Base-by-base conservation (phyloP, 1,140 invertebrate species). In the Mamestra configurata region DNA sequence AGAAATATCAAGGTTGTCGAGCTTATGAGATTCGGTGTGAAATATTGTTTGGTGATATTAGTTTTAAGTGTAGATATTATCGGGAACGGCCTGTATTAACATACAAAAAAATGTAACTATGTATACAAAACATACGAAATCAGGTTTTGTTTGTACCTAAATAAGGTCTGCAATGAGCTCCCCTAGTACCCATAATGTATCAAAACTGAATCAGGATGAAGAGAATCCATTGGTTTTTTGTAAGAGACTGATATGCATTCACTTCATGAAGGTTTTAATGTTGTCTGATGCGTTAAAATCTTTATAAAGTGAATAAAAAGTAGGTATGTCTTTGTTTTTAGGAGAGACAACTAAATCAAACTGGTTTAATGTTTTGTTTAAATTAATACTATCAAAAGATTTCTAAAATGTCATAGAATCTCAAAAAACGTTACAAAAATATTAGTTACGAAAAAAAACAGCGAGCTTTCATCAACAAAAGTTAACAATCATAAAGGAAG, bases 21-120 rank as follows among this genome's bases (percentile, higher is more conserved):
- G 90, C 90, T 94, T 94, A 94, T 94, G 92, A 94, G 90, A 84
- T 85, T 90, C 71, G 86, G 81, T 87, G 81, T 87, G 68, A 86
- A 88, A 84, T 79, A 85, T 79, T 85, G 79, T 88, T 57, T 85
- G 84, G 93, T 93, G 93, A 93, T 93, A 93, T 87, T 93, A 92
- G 87, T 73, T 37, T 15, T 93, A 93, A 93, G 87, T 85, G 83
- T 93, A 92, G 86, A 89, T 89, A 92, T 85, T 76, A 68, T 86
- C 22, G 53, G 79, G 35, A 61, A 82, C 81, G 79, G 83, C 84
- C 84, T 82, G 55, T 61, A 59, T 57, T 40, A 73, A 73, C 71
- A 55, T 73, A 73, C 71, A 22, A 43, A 73, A n/a, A 57, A 53
- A 71, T 71, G 66, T 43, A 71, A 73, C 49, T 73, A 53, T 71